Percentiles rank a stretch among this genome's conserved stretches.
Evolutionary conservation across 1,140 invertebrate genomes (phyloP).

Genomic region (Nasonia giraulti): DNA sequence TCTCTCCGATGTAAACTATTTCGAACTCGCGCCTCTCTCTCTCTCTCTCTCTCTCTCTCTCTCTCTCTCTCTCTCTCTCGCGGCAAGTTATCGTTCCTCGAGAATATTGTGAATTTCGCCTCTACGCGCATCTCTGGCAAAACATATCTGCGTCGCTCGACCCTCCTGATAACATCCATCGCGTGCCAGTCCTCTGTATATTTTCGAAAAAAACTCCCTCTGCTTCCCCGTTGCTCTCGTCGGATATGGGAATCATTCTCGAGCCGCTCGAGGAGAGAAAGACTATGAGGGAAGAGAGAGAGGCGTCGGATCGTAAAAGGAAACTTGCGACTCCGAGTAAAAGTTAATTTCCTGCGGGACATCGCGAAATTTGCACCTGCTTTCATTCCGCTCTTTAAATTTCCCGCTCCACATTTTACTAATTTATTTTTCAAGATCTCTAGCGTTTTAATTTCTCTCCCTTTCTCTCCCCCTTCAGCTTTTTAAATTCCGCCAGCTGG

Average conservation of each 20-base stretch:
- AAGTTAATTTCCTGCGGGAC: constrained; percentile 24
- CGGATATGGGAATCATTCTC: constrained; percentile 1
- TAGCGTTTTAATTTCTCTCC: constrained; percentile 17
- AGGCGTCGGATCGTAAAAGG: constrained; percentile 6
- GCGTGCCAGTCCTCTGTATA: neutral
- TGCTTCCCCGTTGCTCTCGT: neutral
- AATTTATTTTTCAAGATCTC: constrained; percentile 21
- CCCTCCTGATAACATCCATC: neutral
- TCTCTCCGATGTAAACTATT: neutral
- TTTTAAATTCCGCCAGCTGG: neutral
- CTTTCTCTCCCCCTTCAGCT: neutral
- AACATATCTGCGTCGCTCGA: neutral
- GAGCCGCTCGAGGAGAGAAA: neutral
- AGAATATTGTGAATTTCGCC: constrained; percentile 36
- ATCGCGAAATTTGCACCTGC: constrained; percentile 18
- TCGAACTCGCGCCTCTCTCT: neutral
- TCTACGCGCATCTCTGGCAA: neutral
- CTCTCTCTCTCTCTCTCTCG: neutral
- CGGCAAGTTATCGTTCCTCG: constrained; percentile 27
- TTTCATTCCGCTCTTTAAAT: neutral
- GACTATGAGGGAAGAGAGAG: neutral
- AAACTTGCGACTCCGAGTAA: neutral
- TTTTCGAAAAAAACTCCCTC: neutral
- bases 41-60: neutral
- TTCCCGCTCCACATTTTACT: constrained; percentile 1